Conservation (phyloP, 2,113 vertebrate species). For the Onychostruthus taczanowskii region DNA sequence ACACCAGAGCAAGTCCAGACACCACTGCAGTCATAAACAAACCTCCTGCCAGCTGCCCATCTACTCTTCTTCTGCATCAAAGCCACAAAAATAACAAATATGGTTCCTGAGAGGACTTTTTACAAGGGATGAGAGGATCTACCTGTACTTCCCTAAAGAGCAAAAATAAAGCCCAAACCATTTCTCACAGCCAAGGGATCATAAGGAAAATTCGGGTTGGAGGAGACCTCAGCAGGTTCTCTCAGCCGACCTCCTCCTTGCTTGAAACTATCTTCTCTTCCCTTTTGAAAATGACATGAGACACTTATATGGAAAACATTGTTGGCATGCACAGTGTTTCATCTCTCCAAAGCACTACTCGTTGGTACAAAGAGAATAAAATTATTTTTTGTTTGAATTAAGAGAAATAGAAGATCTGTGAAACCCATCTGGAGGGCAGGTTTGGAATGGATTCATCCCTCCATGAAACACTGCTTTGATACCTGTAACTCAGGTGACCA, state of each 20-base stretch:
- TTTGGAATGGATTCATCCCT: not conserved
- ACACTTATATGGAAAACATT: not conserved
- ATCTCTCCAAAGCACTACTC: not conserved
- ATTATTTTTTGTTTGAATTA: not conserved
- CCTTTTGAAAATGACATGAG: not conserved
- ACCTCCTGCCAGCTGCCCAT: constrained; percentile 43
- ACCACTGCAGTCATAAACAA: constrained; percentile 44
- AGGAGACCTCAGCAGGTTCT: not conserved
- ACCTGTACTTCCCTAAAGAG: not conserved
- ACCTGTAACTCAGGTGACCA: not conserved
- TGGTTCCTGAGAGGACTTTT: not conserved
- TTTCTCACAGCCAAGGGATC: not conserved
- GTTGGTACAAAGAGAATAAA: not conserved
- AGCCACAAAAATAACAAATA: not conserved
- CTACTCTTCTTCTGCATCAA: not conserved
- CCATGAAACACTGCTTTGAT: not conserved
- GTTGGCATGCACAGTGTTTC: not conserved
- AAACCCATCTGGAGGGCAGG: not conserved
- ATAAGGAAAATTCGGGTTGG: not conserved
- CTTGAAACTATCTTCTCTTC: not conserved
- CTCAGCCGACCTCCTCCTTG: not conserved
- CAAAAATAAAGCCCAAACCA: not conserved
- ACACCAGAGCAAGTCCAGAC: constrained; percentile 47
- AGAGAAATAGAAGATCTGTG: not conserved
- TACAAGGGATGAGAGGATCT: not conserved